Evolutionary conservation across 2,888 invertebrate genomes (phyloP).

Genomic region (Azorinus chamasolen): DNA sequence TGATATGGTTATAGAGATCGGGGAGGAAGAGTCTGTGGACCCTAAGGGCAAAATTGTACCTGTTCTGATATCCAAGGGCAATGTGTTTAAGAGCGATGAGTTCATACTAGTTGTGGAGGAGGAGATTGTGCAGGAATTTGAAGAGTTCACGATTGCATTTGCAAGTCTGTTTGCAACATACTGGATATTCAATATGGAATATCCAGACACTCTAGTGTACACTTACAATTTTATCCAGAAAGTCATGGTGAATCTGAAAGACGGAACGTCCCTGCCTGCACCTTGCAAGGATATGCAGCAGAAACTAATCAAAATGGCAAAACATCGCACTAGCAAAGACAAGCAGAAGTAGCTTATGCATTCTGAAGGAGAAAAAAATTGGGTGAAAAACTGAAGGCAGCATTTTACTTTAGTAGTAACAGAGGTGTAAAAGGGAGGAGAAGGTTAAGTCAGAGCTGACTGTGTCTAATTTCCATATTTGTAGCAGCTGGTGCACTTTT

Average conservation of each 20-base stretch:
- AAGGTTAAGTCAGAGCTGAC: background rate
- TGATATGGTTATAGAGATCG: slow-evolving; percentile 81
- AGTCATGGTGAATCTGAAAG: slow-evolving; percentile 75
- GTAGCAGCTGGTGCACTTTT: background rate
- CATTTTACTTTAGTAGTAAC: background rate
- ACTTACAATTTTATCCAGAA: slow-evolving; percentile 82
- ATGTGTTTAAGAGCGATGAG: slow-evolving; percentile 81
- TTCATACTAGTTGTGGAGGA: slow-evolving; percentile 82
- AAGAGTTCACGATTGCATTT: slow-evolving; percentile 83
- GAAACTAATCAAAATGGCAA: slow-evolving; percentile 57
- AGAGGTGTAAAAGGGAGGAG: background rate
- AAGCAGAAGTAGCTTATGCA: slow-evolving; percentile 26
- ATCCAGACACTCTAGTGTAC: slow-evolving; percentile 78
- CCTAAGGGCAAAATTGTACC: slow-evolving; percentile 82
- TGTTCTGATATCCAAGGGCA: slow-evolving; percentile 81
- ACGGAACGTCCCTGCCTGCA: slow-evolving; percentile 72
- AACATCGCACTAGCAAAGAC: slow-evolving; percentile 47
- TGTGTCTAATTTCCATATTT: background rate
- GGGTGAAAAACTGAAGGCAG: background rate
- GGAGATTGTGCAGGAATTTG: slow-evolving; percentile 82
- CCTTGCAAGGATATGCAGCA: slow-evolving; percentile 75
- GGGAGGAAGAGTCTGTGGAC: slow-evolving; percentile 78
- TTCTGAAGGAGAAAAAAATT: no score
- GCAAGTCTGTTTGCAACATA: slow-evolving; percentile 81
- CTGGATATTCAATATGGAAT: slow-evolving; percentile 84